A percentile compares a stretch with the other conserved stretches of the same genome.
Conservation (phyloP, 2,113 vertebrate species). For the Hydropotes inermis region DNA sequence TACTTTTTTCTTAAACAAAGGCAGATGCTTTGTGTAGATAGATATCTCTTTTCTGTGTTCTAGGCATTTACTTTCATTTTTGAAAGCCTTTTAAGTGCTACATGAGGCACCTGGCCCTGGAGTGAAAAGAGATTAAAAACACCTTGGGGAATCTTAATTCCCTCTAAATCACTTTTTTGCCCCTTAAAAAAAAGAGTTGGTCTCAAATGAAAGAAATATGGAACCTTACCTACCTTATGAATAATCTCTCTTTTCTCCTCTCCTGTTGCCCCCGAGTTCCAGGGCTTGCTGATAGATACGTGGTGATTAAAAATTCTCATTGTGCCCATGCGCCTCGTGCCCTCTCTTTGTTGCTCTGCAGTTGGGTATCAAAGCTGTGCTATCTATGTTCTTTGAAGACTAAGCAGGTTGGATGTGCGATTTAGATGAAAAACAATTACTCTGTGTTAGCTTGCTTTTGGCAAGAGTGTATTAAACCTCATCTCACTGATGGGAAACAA, state of each 20-base stretch:
- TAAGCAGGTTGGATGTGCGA: constrained; percentile 78
- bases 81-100: constrained; percentile 68
- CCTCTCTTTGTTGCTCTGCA: constrained; percentile 74
- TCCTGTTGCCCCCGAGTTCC: not conserved
- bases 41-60: constrained; percentile 67
- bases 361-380: constrained; percentile 76
- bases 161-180: constrained; percentile 65
- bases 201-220: constrained; percentile 73
- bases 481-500: constrained; percentile 80
- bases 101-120: constrained; percentile 61
- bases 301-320: constrained; percentile 75
- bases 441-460: constrained; percentile 80
- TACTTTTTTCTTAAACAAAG: constrained; percentile 68
- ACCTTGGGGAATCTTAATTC: constrained; percentile 68
- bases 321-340: constrained; percentile 51
- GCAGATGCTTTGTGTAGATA: constrained; percentile 60
- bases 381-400: constrained; percentile 80
- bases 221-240: constrained; percentile 58
- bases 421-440: constrained; percentile 84
- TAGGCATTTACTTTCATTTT: constrained; percentile 71
- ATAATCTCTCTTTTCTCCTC: constrained; percentile 6
- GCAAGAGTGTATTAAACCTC: constrained; percentile 78
- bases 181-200: constrained; percentile 43
- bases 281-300: constrained; percentile 48
- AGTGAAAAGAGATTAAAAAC: constrained; percentile 77